Conservation (phyloP, 1,140 invertebrate genomes). For the Penaeus indicus region DNA sequence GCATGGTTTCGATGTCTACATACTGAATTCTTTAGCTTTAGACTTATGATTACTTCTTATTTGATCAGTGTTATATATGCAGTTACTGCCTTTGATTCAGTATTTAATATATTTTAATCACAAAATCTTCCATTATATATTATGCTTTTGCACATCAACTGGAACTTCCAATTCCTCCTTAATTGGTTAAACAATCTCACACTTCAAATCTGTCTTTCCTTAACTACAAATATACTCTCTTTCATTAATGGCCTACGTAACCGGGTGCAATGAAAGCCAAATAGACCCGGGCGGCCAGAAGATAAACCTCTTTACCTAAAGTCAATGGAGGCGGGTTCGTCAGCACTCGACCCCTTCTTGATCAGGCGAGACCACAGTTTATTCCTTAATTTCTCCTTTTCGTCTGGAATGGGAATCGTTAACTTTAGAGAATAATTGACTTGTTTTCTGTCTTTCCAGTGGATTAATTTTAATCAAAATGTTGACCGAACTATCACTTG, state of each 20-base stretch:
- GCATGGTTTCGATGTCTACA: too few species aligned
- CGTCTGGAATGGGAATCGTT: background rate
- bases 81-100: too few species aligned
- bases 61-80: too few species aligned
- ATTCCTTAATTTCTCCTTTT: conserved; percentile 80
- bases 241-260: background rate
- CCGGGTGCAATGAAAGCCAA: background rate
- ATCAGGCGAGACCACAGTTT: conserved; percentile 84
- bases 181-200: too few species aligned
- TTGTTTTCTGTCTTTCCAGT: background rate
- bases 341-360: conserved; percentile 87
- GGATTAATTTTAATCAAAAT: background rate
- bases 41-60: too few species aligned
- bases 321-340: conserved; percentile 87
- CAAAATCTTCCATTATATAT: too few species aligned
- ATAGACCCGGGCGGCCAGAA: background rate
- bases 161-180: too few species aligned
- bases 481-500: background rate
- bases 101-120: too few species aligned
- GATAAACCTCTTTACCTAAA: conserved; percentile 82
- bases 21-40: too few species aligned
- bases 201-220: too few species aligned
- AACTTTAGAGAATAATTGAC: background rate
- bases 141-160: too few species aligned
- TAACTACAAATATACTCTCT: too few species aligned